Conservation (phyloP, 2,113 vertebrate species). For the Podarcis muralis region DNA sequence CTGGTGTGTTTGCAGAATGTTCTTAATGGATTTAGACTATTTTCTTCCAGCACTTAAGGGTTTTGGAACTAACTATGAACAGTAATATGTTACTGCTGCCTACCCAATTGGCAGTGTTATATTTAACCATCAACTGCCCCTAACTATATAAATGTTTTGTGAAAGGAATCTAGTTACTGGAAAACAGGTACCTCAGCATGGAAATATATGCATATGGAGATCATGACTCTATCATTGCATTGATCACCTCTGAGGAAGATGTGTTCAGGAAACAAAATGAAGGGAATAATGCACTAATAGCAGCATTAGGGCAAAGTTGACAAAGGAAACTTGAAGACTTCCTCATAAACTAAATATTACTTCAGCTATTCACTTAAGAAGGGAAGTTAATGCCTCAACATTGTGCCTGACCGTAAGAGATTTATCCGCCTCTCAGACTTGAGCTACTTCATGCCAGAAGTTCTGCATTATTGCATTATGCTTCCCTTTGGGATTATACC, state of each 20-base stretch:
- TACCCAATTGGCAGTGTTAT: not conserved
- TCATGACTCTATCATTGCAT: not conserved
- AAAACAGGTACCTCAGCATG: not conserved
- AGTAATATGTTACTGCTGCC: not conserved
- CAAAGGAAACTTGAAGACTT: slow-evolving; percentile 61
- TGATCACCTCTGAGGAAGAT: not conserved
- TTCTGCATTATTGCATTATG: slow-evolving; percentile 48
- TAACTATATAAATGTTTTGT: not conserved
- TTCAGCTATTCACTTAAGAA: slow-evolving; percentile 54
- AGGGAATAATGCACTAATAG: slow-evolving; percentile 24
- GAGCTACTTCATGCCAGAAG: slow-evolving; percentile 54
- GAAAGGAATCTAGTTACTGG: not conserved
- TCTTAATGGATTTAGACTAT: slow-evolving; percentile 3
- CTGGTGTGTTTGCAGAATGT: not conserved
- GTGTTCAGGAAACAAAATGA: not conserved
- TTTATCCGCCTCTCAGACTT: slow-evolving; percentile 60
- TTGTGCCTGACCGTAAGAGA: slow-evolving; percentile 55
- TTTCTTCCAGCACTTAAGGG: not conserved
- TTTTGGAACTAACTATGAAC: not conserved
- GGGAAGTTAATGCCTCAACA: slow-evolving; percentile 57
- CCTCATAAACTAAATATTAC: slow-evolving; percentile 67
- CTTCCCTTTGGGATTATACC: slow-evolving; percentile 46
- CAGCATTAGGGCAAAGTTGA: slow-evolving; percentile 20
- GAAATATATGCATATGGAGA: not conserved
- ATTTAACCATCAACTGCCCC: not conserved